phyloP scores from a whole-genome alignment of 2,113 vertebrate genomes.

The Odocoileus hemionus region DNA sequence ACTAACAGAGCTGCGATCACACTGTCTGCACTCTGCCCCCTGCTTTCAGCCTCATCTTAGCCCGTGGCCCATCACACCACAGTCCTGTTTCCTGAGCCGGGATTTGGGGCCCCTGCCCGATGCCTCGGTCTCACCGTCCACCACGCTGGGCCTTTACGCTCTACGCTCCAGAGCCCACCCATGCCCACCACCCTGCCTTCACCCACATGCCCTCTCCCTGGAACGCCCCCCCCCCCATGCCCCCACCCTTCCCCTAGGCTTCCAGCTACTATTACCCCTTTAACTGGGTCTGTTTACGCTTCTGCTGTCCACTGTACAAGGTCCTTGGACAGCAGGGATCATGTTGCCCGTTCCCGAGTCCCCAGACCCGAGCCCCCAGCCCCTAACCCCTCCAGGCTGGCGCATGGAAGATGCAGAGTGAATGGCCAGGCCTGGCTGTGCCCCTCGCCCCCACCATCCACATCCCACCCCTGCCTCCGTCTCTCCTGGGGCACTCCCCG shows the following conservation, averaged over 20 bases:
- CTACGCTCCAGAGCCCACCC: rapidly evolving
- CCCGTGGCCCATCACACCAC: not conserved
- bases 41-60: not conserved
- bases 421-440: not conserved
- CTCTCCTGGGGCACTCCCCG: not conserved
- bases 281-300: not conserved
- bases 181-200: not conserved
- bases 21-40: not conserved
- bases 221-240: no score
- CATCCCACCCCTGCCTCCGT: rapidly evolving
- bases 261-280: no score
- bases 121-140: rapidly evolving
- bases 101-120: rapidly evolving
- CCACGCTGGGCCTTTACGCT: rapidly evolving
- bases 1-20: rapidly evolving
- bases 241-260: no score
- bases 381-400: not conserved
- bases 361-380: not conserved
- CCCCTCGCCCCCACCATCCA: rapidly evolving
- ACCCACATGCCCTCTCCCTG: rapidly evolving
- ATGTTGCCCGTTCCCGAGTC: rapidly evolving
- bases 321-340: not conserved
- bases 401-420: rapidly evolving
- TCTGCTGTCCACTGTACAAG: not conserved
- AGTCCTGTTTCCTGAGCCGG: not conserved